These are phyloP conservation scores for Salvelinus fontinalis DNA, from an alignment of 2,113 vertebrate species.

Conservation along the genomic window DNA sequence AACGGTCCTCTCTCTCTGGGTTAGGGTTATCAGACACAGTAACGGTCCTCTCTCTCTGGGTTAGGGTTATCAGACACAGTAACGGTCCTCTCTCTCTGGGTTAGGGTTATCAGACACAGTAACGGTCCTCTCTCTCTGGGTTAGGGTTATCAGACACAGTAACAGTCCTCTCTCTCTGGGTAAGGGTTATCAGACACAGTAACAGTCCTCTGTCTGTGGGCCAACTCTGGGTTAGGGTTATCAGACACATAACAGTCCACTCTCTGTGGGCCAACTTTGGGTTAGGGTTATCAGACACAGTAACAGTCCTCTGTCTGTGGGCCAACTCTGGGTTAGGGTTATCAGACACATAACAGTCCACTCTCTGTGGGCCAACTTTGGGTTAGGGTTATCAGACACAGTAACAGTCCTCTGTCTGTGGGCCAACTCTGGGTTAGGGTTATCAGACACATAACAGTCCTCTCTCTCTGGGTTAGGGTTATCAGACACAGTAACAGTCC, in stretches of 20 bases:
- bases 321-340: constrained; percentile 9
- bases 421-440: constrained; percentile 1
- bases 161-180: constrained; percentile 25
- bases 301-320: constrained; percentile 27
- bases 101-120: not conserved
- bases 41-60: too few species aligned
- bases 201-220: too few species aligned
- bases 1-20: constrained; percentile 22
- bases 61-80: not conserved
- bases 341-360: too few species aligned
- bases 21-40: not conserved
- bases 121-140: too few species aligned
- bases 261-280: too few species aligned
- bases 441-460: too few species aligned
- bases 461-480: too few species aligned
- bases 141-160: not conserved
- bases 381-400: not conserved
- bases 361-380: too few species aligned
- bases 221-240: not conserved
- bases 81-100: constrained; percentile 24
- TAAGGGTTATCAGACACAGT: not conserved
- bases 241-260: too few species aligned
- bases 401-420: constrained; percentile 20
- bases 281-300: not conserved
- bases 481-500: constrained; percentile 6